phyloP scores from a whole-genome alignment of 1,140 invertebrate genomes.

The Heliconius nattereri region DNA sequence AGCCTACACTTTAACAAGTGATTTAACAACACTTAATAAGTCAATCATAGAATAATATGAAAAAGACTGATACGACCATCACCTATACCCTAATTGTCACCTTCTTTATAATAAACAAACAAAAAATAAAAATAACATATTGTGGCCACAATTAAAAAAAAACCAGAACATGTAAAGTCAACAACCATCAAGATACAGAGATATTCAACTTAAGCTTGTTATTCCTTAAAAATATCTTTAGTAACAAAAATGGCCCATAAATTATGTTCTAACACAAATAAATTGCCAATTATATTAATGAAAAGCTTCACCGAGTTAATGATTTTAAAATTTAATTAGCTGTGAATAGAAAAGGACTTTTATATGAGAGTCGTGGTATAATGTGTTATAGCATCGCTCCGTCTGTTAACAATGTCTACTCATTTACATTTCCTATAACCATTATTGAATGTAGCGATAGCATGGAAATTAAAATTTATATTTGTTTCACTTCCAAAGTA shows the following conservation, averaged over 20 bases:
- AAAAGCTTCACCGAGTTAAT: constrained; percentile 25
- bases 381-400: not conserved
- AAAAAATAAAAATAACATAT: too few species aligned
- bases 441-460: constrained; percentile 29
- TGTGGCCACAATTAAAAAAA: not conserved
- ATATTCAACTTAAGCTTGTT: not conserved
- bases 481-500: not conserved
- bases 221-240: constrained; percentile 7
- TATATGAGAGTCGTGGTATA: constrained; percentile 8
- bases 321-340: constrained; percentile 29
- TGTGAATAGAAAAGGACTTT: constrained; percentile 23
- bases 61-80: too few species aligned
- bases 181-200: not conserved
- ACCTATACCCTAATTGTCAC: too few species aligned
- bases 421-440: constrained; percentile 55
- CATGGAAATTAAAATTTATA: not conserved
- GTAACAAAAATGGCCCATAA: not conserved
- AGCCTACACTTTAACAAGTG: too few species aligned
- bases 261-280: constrained; percentile 26
- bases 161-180: not conserved
- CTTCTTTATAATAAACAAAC: too few species aligned
- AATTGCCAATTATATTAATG: constrained; percentile 39
- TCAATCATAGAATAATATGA: too few species aligned
- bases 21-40: too few species aligned
- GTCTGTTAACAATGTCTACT: constrained; percentile 42